phyloP scores from a whole-genome alignment of 2,888 invertebrate genomes.

The Nephrocerus scutellatus region DNA sequence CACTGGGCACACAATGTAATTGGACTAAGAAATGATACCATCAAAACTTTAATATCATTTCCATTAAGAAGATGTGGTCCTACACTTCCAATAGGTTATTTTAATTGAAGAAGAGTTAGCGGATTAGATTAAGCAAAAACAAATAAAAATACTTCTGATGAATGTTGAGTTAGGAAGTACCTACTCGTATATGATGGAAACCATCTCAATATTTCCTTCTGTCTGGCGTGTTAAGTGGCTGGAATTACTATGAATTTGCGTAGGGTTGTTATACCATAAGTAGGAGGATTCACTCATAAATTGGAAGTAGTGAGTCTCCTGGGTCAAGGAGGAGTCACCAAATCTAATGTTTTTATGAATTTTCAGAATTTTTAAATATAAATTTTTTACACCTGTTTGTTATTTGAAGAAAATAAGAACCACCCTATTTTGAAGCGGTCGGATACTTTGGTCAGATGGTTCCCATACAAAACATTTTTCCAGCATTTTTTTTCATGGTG shows the following conservation, averaged over 20 bases:
- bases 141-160: no score
- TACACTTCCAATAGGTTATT: constrained; percentile 63
- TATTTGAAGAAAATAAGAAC: not conserved
- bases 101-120: constrained; percentile 1
- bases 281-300: no score
- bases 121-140: not conserved
- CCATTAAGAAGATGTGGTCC: constrained; percentile 53
- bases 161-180: no score
- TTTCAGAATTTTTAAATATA: no score
- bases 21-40: constrained; percentile 35
- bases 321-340: no score
- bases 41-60: constrained; percentile 44
- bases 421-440: not conserved
- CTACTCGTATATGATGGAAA: not conserved
- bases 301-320: no score
- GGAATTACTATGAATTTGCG: no score
- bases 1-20: constrained; percentile 61
- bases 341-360: no score
- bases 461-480: not conserved
- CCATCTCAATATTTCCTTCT: not conserved
- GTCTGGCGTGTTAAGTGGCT: no score
- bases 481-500: no score
- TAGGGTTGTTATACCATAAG: no score
- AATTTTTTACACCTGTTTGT: no score
- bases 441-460: constrained; percentile 24